Conservation (phyloP, 2,113 vertebrate genomes). For the Tychaedon coryphoeus region DNA sequence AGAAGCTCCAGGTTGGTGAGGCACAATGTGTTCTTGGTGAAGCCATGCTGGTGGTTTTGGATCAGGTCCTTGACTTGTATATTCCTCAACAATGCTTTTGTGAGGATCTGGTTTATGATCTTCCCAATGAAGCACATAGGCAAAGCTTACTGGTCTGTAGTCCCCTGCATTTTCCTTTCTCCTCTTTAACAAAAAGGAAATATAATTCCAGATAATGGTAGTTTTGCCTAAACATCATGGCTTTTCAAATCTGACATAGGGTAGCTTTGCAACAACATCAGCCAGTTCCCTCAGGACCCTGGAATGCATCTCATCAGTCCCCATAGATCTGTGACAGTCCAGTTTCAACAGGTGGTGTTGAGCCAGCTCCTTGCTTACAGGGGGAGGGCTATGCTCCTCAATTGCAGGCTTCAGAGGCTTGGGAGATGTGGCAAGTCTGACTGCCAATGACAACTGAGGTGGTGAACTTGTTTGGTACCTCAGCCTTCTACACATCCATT, state of each 20-base stretch:
- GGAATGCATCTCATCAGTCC: neutral
- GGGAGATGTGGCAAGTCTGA: neutral
- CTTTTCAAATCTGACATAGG: neutral
- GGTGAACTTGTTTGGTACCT: neutral
- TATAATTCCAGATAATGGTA: neutral
- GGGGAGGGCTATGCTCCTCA: neutral
- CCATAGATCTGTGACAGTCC: neutral
- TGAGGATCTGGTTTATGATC: fast-evolving
- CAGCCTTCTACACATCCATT: fast-evolving
- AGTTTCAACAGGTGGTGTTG: neutral
- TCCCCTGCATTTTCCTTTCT: neutral
- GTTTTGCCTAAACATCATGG: neutral
- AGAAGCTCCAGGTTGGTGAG: neutral
- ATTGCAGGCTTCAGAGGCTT: neutral
- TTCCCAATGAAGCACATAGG: neutral
- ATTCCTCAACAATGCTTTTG: neutral
- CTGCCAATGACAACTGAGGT: neutral
- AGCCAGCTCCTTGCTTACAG: neutral
- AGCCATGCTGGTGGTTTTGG: neutral
- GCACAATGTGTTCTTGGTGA: neutral
- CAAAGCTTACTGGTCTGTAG: neutral
- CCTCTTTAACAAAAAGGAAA: neutral
- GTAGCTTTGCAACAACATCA: neutral
- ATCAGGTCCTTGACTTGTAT: neutral
- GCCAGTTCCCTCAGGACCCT: neutral